phyloP scores from a whole-genome alignment of 2,888 invertebrate genomes.

The Acanthosepion pharaonis region DNA sequence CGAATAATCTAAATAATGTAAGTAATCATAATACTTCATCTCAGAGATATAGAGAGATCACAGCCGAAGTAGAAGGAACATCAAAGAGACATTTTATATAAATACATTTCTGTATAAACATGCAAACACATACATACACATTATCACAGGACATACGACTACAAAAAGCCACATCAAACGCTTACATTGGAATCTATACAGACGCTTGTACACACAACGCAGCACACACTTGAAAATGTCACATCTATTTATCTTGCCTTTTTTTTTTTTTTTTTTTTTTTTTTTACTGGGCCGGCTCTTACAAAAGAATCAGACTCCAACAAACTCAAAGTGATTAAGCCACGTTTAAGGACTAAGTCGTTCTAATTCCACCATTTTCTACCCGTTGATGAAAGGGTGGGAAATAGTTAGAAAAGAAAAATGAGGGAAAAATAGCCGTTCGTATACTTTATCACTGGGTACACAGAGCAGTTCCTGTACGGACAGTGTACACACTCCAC shows the following conservation, averaged over 20 bases:
- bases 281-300: not conserved
- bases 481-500: slow-evolving; percentile 33
- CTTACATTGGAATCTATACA: not conserved
- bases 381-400: not conserved
- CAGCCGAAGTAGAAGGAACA: too few species aligned
- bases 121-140: too few species aligned
- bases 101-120: too few species aligned
- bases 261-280: not conserved
- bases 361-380: not conserved
- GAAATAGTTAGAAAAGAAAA: not conserved
- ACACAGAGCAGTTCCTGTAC: not conserved
- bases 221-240: not conserved
- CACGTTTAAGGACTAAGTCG: too few species aligned
- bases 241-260: not conserved
- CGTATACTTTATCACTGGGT: not conserved
- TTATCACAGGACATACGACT: not conserved
- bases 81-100: too few species aligned
- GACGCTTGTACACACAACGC: not conserved
- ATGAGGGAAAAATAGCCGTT: not conserved
- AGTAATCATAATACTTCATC: too few species aligned
- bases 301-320: not conserved
- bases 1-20: too few species aligned
- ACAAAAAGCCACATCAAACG: not conserved
- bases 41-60: too few species aligned
- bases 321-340: slow-evolving; percentile 6